These are phyloP conservation scores for Porphyrio hochstetteri DNA, from an alignment of 2,113 vertebrate genomes.

Conservation along the genomic window DNA sequence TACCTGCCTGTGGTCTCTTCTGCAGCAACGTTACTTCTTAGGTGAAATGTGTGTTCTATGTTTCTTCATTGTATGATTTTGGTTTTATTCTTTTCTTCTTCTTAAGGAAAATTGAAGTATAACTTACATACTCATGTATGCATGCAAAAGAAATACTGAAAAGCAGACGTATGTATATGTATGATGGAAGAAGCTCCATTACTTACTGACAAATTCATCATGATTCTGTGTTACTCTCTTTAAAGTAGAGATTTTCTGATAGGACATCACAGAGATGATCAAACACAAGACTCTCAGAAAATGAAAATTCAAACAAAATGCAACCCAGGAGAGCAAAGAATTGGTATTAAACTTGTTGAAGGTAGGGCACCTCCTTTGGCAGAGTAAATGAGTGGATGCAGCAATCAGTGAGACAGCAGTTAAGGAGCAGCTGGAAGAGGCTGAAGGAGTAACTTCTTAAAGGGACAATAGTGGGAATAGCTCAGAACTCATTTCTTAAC, in stretches of 20 bases:
- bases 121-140: not conserved
- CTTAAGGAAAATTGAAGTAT: not conserved
- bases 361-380: not conserved
- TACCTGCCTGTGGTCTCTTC: not conserved
- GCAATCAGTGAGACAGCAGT: not conserved
- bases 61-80: not conserved
- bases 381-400: not conserved
- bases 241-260: not conserved
- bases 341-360: not conserved
- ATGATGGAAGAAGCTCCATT: not conserved
- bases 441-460: not conserved
- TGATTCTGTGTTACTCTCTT: not conserved
- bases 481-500: not conserved
- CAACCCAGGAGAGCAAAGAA: not conserved
- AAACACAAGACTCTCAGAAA: not conserved
- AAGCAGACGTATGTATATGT: not conserved
- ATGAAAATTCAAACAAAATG: not conserved
- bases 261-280: not conserved
- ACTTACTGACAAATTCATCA: not conserved
- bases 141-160: too few species aligned
- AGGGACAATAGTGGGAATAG: not conserved
- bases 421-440: not conserved
- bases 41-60: not conserved
- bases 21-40: not conserved
- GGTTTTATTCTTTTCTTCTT: not conserved